These are phyloP conservation scores for Thaleichthys pacificus DNA, from an alignment of 2,797 vertebrate species.

Conservation along the genomic window DNA sequence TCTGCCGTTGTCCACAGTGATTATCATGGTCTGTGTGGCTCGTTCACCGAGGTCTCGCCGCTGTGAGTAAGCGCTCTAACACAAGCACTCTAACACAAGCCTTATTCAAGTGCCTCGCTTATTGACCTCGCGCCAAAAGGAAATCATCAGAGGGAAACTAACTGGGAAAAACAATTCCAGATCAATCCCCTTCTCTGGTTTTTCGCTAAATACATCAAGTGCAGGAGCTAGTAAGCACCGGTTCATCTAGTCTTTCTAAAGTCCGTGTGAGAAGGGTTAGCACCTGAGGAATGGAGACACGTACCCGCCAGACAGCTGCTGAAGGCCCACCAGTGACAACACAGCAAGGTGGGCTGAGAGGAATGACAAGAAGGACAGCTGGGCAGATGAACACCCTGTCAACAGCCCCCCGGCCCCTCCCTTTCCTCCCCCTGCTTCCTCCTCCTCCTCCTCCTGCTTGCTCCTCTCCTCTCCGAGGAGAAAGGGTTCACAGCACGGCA, in stretches of 20 bases:
- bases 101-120: background rate
- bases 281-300: slow-evolving; percentile 29
- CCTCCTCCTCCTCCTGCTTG: slow-evolving; percentile 24
- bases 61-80: background rate
- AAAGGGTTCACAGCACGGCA: slow-evolving; percentile 66
- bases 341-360: slow-evolving; percentile 8
- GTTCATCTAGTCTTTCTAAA: background rate
- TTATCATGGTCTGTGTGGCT: background rate
- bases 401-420: slow-evolving; percentile 16
- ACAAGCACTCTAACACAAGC: background rate
- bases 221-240: background rate
- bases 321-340: background rate
- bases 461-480: slow-evolving; percentile 36
- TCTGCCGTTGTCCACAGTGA: background rate
- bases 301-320: slow-evolving; percentile 18
- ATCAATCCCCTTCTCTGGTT: background rate
- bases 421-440: slow-evolving; percentile 36
- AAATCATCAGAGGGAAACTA: background rate
- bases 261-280: background rate
- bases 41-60: background rate
- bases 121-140: background rate
- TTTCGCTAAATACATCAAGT: background rate
- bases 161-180: background rate
- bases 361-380: slow-evolving; percentile 46
- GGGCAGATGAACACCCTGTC: slow-evolving; percentile 27